These are phyloP conservation scores for Menura novaehollandiae DNA, from an alignment of 2,113 vertebrate species.

Conservation along the genomic window DNA sequence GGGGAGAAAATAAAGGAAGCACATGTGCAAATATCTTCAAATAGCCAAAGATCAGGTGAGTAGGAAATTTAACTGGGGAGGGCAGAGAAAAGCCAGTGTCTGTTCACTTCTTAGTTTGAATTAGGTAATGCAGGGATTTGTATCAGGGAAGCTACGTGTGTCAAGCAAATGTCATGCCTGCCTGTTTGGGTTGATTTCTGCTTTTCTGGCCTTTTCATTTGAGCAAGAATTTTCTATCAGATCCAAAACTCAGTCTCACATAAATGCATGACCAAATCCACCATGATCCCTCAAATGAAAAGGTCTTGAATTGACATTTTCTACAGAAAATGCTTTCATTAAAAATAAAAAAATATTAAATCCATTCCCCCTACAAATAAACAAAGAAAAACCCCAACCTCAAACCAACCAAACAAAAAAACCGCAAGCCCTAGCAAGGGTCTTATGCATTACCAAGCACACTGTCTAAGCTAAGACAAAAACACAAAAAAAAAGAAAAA, in stretches of 20 bases:
- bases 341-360: background rate
- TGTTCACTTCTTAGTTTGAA: background rate
- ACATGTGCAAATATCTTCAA: background rate
- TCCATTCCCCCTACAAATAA: background rate
- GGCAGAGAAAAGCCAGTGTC: background rate
- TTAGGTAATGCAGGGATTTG: background rate
- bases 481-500: background rate
- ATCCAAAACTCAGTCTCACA: background rate
- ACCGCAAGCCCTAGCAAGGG: background rate
- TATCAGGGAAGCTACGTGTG: background rate
- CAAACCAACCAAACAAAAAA: background rate
- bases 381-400: background rate
- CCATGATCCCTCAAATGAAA: background rate
- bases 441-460: background rate
- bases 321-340: background rate
- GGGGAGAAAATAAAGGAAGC: background rate
- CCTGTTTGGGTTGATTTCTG: background rate
- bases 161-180: constrained; percentile 28
- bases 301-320: background rate
- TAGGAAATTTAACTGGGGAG: background rate
- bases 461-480: background rate
- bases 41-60: background rate
- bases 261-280: background rate
- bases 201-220: background rate
- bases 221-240: constrained; percentile 1